Evolutionary conservation across 2,113 vertebrate species (phyloP).

Genomic region (Engraulis encrasicolus): DNA sequence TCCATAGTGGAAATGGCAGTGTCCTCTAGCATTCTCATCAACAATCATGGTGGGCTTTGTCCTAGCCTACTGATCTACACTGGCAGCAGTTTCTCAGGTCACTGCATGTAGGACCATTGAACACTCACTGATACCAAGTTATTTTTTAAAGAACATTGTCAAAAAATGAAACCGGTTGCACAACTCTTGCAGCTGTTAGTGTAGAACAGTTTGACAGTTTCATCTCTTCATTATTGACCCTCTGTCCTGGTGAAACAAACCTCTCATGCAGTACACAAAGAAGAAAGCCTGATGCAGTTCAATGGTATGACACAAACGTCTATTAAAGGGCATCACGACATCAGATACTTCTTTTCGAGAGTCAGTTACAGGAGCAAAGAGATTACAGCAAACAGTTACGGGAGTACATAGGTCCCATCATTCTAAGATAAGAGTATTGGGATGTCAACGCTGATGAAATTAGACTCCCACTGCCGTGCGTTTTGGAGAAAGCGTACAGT

Average conservation of each 20-base stretch:
- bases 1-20: too few species aligned
- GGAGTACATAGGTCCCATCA: not conserved
- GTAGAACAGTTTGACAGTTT: not conserved
- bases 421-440: not conserved
- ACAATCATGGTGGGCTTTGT: too few species aligned
- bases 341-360: not conserved
- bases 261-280: not conserved
- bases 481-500: too few species aligned
- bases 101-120: too few species aligned
- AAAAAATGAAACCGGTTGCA: not conserved
- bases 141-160: not conserved
- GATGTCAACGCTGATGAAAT: constrained; percentile 12
- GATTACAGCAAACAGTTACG: too few species aligned
- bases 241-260: not conserved
- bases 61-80: too few species aligned
- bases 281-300: not conserved
- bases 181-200: not conserved
- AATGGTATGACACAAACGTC: not conserved
- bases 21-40: too few species aligned
- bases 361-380: not conserved
- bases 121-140: not conserved
- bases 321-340: not conserved
- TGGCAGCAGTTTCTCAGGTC: too few species aligned
- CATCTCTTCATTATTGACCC: not conserved
- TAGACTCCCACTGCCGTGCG: not conserved